Conservation (phyloP, 2,113 vertebrate species). For the Xiphophorus couchianus region DNA sequence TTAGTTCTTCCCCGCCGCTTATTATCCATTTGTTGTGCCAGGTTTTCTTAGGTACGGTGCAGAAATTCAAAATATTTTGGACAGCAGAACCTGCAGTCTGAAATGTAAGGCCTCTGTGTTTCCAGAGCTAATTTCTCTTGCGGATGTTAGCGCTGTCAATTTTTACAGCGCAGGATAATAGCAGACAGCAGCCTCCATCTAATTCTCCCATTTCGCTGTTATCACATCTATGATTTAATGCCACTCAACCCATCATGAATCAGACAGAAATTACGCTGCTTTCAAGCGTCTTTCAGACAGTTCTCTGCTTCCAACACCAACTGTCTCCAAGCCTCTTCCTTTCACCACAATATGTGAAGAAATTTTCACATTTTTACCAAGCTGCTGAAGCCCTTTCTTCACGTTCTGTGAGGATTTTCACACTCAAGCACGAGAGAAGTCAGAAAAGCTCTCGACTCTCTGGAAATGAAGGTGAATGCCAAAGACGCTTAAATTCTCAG, state of each 20-base stretch:
- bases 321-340: conserved; percentile 28
- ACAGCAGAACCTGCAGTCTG: conserved; percentile 39
- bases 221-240: conserved; percentile 52
- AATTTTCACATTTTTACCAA: conserved; percentile 31
- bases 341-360: conserved; percentile 33
- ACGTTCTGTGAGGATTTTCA: conserved; percentile 19
- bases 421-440: conserved; percentile 6
- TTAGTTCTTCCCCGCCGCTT: conserved; percentile 63
- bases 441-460: neutral
- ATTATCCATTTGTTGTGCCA: conserved; percentile 30
- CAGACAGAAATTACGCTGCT: conserved; percentile 42
- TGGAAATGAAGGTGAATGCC: conserved; percentile 11
- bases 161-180: conserved; percentile 39
- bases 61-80: conserved; percentile 49
- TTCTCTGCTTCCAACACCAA: conserved; percentile 43
- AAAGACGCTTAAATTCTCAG: neutral
- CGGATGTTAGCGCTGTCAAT: conserved; percentile 53
- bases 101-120: conserved; percentile 42
- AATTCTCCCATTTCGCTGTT: conserved; percentile 39
- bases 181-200: conserved; percentile 41
- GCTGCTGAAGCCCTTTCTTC: conserved; percentile 16
- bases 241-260: conserved; percentile 47
- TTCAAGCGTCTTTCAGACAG: conserved; percentile 57
- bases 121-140: conserved; percentile 60
- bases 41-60: conserved; percentile 3